A percentile compares a stretch with the other conserved stretches of the same genome.
These are phyloP conservation scores for Nycteola revayana DNA, from an alignment of 2,888 invertebrate genomes.

Conservation along the genomic window DNA sequence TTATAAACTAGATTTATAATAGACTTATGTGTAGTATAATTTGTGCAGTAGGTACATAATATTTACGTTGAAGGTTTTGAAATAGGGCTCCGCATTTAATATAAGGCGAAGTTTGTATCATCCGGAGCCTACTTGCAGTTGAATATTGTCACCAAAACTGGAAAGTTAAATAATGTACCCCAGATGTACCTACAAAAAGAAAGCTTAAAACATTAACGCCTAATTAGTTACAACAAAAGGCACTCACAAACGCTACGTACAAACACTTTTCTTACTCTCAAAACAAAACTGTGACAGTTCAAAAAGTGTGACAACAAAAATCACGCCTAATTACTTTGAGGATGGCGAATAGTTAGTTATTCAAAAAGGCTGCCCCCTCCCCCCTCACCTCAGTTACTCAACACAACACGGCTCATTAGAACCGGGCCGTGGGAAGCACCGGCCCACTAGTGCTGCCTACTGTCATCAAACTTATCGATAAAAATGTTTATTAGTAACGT, in stretches of 20 bases:
- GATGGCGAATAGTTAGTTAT: slow-evolving; percentile 53
- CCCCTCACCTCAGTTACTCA: slow-evolving; percentile 60
- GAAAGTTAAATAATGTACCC: no score
- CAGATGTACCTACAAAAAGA: no score
- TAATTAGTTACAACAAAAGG: not conserved
- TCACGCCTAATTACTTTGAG: slow-evolving; percentile 49
- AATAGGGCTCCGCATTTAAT: no score
- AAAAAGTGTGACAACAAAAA: slow-evolving; percentile 34
- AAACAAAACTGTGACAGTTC: slow-evolving; percentile 1
- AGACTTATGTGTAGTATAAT: no score
- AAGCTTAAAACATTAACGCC: not conserved
- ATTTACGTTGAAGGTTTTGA: no score
- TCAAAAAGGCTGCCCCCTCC: slow-evolving; percentile 46
- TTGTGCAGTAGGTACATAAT: no score
- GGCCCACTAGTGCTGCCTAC: slow-evolving; percentile 46
- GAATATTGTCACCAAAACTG: no score
- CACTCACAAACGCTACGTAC: not conserved
- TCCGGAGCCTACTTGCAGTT: no score
- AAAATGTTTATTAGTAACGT: no score
- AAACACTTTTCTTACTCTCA: no score
- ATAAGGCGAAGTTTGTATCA: no score
- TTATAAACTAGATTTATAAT: no score
- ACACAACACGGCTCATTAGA: slow-evolving; percentile 78
- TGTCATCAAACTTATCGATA: slow-evolving; percentile 19
- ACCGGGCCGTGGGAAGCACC: slow-evolving; percentile 72